Percentiles rank a stretch among this genome's conserved stretches.
Evolutionary conservation across 2,888 invertebrate species (phyloP).

Genomic region (Holacanthella duospinosa): DNA sequence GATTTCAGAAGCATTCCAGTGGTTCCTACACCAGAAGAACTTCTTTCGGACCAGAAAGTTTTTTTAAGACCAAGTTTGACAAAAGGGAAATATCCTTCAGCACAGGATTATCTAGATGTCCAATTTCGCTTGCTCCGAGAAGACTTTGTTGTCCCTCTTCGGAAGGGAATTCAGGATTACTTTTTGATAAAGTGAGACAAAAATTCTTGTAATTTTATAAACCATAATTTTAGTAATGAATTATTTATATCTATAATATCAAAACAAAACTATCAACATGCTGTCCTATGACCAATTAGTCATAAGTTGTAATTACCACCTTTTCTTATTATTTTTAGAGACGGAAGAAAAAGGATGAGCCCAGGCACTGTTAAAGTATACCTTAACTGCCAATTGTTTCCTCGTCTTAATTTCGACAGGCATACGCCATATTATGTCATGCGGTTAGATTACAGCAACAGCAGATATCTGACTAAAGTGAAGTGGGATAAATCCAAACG

Average conservation of each 20-base stretch:
- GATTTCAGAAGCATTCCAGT: constrained; percentile 10
- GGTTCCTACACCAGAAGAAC: constrained; percentile 11
- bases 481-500: constrained; percentile 41
- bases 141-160: constrained; percentile 34
- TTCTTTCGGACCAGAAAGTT: background rate
- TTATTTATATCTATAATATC: too few species aligned
- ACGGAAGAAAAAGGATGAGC: background rate
- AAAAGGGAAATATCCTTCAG: constrained; percentile 9
- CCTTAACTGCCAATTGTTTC: background rate
- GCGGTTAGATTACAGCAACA: constrained; percentile 1
- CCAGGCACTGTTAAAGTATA: background rate
- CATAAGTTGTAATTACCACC: too few species aligned
- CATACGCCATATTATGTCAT: constrained; percentile 6
- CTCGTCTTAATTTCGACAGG: background rate
- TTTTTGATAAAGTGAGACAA: constrained; percentile 34
- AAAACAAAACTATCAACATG: too few species aligned
- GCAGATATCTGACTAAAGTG: constrained; percentile 5
- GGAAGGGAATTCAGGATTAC: constrained; percentile 41
- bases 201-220: too few species aligned
- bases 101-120: constrained; percentile 16
- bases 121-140: constrained; percentile 21
- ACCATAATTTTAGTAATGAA: too few species aligned
- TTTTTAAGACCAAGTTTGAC: constrained; percentile 12
- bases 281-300: too few species aligned
- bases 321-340: too few species aligned